Evolutionary conservation across 2,888 invertebrate genomes (phyloP).

Genomic region (Pristionchus japonicus): DNA sequence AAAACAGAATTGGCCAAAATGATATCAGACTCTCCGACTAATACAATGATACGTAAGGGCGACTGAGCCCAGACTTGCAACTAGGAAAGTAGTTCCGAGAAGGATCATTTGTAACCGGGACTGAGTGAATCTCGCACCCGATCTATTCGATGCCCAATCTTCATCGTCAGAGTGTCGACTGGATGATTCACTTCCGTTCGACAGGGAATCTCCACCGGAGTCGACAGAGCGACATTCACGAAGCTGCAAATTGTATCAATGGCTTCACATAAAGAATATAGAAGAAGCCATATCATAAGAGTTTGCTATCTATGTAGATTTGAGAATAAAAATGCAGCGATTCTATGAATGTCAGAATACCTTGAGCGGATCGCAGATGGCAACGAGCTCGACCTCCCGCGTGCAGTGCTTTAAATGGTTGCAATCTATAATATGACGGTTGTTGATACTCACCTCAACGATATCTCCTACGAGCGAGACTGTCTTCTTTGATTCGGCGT

Average conservation of each 20-base stretch:
- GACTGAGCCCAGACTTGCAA: neutral
- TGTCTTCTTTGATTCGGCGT: conserved; percentile 13
- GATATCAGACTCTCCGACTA: neutral
- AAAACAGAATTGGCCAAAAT: neutral
- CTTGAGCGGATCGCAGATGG: conserved; percentile 34
- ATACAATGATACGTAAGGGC: neutral
- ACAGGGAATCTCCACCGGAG: conserved; percentile 28
- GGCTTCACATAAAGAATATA: too few relatives aligned
- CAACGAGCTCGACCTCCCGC: neutral
- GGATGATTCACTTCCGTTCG: conserved; percentile 38
- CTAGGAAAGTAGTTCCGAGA: neutral
- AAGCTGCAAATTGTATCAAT: too few relatives aligned
- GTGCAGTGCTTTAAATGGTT: conserved; percentile 12
- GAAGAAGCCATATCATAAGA: too few relatives aligned
- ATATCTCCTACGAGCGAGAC: conserved; percentile 39
- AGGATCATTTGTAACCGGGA: neutral
- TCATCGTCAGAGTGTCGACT: conserved; percentile 46
- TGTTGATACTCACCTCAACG: conserved; percentile 1
- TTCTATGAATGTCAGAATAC: too few relatives aligned
- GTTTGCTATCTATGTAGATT: too few relatives aligned
- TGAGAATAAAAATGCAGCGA: too few relatives aligned
- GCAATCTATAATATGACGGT: neutral
- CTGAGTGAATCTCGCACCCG: neutral
- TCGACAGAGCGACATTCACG: conserved; percentile 40
- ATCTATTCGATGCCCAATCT: conserved; percentile 43